Percentiles rank a stretch among this genome's conserved stretches.
phyloP scores from a whole-genome alignment of 2,888 invertebrate species.

The Brachyptera risi region DNA sequence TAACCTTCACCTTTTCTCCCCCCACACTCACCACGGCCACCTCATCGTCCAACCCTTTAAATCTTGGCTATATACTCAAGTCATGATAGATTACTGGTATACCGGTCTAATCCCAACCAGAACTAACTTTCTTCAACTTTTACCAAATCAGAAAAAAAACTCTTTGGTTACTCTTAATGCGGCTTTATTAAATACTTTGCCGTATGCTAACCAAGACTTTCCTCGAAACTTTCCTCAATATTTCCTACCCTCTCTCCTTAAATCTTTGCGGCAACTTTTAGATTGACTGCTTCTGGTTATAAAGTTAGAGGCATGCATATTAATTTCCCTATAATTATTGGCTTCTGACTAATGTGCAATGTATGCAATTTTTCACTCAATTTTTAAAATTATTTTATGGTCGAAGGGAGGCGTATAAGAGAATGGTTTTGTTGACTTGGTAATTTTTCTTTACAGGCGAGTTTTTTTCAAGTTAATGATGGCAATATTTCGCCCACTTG shows the following conservation, averaged over 20 bases:
- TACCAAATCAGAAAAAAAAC: conserved; percentile 33
- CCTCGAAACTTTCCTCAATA: conserved; percentile 29
- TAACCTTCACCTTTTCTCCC: too few relatives aligned
- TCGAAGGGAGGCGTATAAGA: conserved; percentile 31
- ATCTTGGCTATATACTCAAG: neutral
- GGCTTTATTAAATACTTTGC: conserved; percentile 35
- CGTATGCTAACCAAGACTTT: conserved; percentile 32
- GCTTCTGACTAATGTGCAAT: conserved; percentile 38
- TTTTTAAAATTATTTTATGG: conserved; percentile 32
- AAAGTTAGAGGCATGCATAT: conserved; percentile 39
- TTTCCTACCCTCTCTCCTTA: conserved; percentile 24
- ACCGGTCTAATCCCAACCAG: neutral
- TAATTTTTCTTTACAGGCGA: conserved; percentile 39
- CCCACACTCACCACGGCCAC: too few relatives aligned
- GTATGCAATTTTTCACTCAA: conserved; percentile 38
- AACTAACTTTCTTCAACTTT: conserved; percentile 20
- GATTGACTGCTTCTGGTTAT: conserved; percentile 34
- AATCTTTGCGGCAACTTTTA: conserved; percentile 33
- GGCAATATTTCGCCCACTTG: conserved; percentile 40
- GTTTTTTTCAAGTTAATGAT: conserved; percentile 40
- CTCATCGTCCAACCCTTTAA: neutral
- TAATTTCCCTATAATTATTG: conserved; percentile 40
- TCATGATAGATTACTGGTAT: conserved; percentile 33
- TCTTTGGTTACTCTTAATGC: conserved; percentile 34
- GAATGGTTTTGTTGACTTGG: conserved; percentile 39